Percentiles rank a stretch among this genome's conserved stretches.
Conservation (phyloP, 2,888 invertebrate genomes). For the Cephus spinipes region DNA sequence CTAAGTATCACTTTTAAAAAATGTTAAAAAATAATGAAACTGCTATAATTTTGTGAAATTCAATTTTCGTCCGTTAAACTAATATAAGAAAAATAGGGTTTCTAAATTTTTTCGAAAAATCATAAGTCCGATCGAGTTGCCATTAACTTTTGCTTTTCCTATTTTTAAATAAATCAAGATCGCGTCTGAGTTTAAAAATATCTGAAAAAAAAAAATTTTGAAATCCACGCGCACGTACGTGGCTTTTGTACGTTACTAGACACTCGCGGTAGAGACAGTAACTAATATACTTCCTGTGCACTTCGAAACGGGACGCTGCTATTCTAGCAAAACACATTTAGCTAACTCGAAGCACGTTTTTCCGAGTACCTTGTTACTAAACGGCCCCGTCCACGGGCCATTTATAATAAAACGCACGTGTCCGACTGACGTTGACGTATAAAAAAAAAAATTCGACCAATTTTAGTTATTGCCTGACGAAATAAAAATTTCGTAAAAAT, state of each 20-base stretch:
- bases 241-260: slow-evolving; percentile 9
- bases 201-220: not conserved
- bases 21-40: not conserved
- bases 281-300: slow-evolving; percentile 22
- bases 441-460: not conserved
- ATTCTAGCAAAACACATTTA: slow-evolving; percentile 22
- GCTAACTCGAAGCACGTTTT: slow-evolving; percentile 24
- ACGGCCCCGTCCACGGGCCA: slow-evolving; percentile 16
- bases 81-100: no score
- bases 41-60: not conserved
- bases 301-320: slow-evolving; percentile 9
- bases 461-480: not conserved
- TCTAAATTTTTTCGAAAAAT: no score
- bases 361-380: slow-evolving; percentile 13
- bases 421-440: not conserved
- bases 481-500: not conserved
- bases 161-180: not conserved
- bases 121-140: no score
- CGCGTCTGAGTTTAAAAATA: not conserved
- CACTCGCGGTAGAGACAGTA: slow-evolving; percentile 18
- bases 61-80: not conserved
- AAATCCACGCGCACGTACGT: not conserved
- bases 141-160: no score
- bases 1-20: not conserved
- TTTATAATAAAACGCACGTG: slow-evolving; percentile 24